Base-by-base conservation (phyloP, 1,140 invertebrate species). In the Trypoxylus dichotomus region DNA sequence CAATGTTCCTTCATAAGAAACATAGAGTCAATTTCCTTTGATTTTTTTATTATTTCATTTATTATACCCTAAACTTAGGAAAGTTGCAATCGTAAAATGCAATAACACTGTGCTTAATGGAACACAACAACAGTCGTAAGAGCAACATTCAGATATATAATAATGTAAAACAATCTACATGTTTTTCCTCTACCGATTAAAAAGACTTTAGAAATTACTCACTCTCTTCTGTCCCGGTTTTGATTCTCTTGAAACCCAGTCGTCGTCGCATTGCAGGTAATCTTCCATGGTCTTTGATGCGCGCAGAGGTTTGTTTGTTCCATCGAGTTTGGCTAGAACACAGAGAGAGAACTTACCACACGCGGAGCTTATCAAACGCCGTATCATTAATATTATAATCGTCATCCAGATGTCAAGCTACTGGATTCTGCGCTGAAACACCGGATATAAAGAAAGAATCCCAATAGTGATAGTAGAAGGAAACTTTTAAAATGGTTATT, bases 161-260 rank as follows among this genome's bases (percentile, higher is more conserved):
- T 8, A 5, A 37, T 37, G 10, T 37, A 37, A 37, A 37, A 37
- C 5, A 37, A 37, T 5, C 32, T 37, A 5, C 3, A 37, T 37
- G 10, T 37, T 37, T 37, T 37, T 37, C 10, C 32, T 7, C 32
- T 37, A 37, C 32, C 5, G 32, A 37, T 37, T 37, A n/a, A n/a
- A n/a, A n/a, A n/a, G n/a, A n/a, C n/a, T n/a, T n/a, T n/a, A n/a
- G n/a, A n/a, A n/a, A n/a, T n/a, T 37, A 89, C 89, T 90, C 88
- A 97, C 96, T 87, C 94, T 90, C 87, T 97, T 98, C 85, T 96
- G 95, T 76, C 95, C 95, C n/a, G 95, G 91, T 81, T 90, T 90
- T 76, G 87, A 87, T 82, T 85, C 87, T 21, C 79, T 80, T 43
- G 79, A 79, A 82, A 87, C 84, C 92, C 90, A 96, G 80, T 93